Evolutionary conservation across 2,888 invertebrate genomes (phyloP), one percentile per base, ranked within the genome.

Genomic region (Imbricaverruca yamaguchii): DNA sequence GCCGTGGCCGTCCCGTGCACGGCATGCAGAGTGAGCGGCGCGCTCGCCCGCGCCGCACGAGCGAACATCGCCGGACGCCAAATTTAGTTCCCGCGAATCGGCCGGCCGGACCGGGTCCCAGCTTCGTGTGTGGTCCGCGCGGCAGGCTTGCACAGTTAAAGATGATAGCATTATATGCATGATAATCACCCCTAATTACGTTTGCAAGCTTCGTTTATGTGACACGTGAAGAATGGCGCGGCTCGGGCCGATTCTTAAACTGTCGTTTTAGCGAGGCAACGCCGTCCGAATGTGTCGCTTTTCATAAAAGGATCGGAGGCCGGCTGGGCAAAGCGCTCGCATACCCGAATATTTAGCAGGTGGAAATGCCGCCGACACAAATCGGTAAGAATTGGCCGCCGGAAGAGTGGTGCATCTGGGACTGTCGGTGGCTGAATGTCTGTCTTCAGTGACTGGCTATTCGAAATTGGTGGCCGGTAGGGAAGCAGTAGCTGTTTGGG

Each of bases 111-210:
- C 8, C 39, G 18, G 74, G 25, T 39, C 55, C 55, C 18, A 8
- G 53, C 74, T 21, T 55, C 74, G 15, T 74, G 74, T 55, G 74
- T 74, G 74, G 74, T 74, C 74, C 74, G 18, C 18, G 53, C 65
- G 53, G 53, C 65, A 61, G 69, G 55, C 39, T 21, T 55, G 74
- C 74, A 55, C 74, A 74, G 53, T 74, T 55, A 74, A 74, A 74
- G 74, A 74, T 74, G 74, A 74, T 74, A 74, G 74, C 74, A 74
- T 74, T 74, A 74, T 74, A 74, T 74, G 74, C 74, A 74, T 74
- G 74, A 74, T 74, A 74, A 74, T 74, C 74, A 74, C 74, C 55
- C 74, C 74, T 74, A 74, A 74, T 74, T 74, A 74, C 74, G 74
- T 53, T 74, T 74, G 74, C 74, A 74, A 23, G 74, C 74, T 74